Evolutionary conservation across 2,888 invertebrate genomes (phyloP).

Genomic region (Drosophila setosimentum): DNA sequence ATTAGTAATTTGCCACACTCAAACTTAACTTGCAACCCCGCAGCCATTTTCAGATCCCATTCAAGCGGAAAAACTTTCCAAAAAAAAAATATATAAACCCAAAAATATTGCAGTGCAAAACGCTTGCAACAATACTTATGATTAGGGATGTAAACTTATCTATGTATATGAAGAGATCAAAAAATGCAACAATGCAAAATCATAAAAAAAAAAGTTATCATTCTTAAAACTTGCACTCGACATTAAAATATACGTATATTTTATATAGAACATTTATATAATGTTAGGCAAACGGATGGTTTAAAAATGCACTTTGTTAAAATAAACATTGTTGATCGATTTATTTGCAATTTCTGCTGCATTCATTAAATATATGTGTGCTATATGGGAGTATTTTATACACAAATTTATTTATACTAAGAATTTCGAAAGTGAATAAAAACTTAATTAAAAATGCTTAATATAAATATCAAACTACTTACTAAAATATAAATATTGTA

Average conservation of each 20-base stretch:
- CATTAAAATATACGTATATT: background rate
- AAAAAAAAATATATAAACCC: conserved; percentile 6
- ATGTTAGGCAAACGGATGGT: too few relatives aligned
- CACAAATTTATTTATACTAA: background rate
- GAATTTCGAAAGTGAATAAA: background rate
- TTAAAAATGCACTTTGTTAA: background rate
- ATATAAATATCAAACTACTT: background rate
- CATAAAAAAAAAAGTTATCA: too few relatives aligned
- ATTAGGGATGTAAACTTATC: background rate
- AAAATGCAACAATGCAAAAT: background rate
- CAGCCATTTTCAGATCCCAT: background rate
- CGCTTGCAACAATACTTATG: conserved; percentile 4
- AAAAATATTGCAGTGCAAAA: conserved; percentile 12
- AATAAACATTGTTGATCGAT: background rate
- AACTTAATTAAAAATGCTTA: background rate
- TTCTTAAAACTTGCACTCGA: background rate
- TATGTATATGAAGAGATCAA: too few relatives aligned
- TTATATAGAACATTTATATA: background rate
- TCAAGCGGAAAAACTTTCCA: conserved; percentile 14
- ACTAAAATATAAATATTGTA: background rate
- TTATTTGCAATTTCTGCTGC: background rate
- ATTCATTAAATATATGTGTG: background rate
- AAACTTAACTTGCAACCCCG: background rate
- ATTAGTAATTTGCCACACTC: conserved; percentile 52
- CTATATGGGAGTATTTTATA: too few relatives aligned